Evolutionary conservation across 2,888 invertebrate species (phyloP).

Genomic region (Drosophila leonis): DNA sequence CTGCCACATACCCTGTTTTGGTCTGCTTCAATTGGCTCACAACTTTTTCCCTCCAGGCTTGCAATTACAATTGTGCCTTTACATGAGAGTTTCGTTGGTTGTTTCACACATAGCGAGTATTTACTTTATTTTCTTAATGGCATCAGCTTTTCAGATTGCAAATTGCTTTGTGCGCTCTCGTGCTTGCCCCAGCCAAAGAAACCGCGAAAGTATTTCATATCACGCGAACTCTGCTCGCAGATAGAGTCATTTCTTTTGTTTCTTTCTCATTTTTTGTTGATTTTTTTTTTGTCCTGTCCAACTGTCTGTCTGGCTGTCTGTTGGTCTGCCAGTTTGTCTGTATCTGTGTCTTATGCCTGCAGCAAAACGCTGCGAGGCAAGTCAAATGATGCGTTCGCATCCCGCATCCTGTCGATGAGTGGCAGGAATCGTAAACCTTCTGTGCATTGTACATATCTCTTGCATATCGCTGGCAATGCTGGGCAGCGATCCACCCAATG

Average conservation of each 20-base stretch:
- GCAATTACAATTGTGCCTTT: conserved; percentile 16
- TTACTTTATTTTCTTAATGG: conserved; percentile 47
- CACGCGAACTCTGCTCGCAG: conserved; percentile 40
- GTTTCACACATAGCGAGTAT: conserved; percentile 20
- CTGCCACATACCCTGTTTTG: neutral
- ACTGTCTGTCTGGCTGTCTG: neutral
- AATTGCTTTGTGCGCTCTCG: conserved; percentile 25
- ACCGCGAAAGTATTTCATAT: conserved; percentile 47
- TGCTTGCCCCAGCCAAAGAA: conserved; percentile 13
- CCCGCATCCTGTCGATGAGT: conserved; percentile 60
- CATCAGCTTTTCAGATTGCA: conserved; percentile 35
- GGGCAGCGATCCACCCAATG: conserved; percentile 29
- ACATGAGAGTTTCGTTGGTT: conserved; percentile 18
- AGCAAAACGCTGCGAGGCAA: conserved; percentile 29
- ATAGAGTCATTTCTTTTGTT: conserved; percentile 45
- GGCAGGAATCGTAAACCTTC: conserved; percentile 55
- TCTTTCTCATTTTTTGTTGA: conserved; percentile 18
- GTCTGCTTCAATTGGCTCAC: neutral
- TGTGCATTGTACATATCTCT: conserved; percentile 27
- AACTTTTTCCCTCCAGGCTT: too few relatives aligned
- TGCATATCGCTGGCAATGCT: conserved; percentile 31
- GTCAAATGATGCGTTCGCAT: conserved; percentile 67
- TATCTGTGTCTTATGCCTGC: conserved; percentile 16
- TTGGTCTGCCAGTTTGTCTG: neutral
- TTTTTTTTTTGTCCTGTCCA: neutral